phyloP scores from a whole-genome alignment of 2,797 vertebrate species.

The Zenarchopterus dispar region DNA sequence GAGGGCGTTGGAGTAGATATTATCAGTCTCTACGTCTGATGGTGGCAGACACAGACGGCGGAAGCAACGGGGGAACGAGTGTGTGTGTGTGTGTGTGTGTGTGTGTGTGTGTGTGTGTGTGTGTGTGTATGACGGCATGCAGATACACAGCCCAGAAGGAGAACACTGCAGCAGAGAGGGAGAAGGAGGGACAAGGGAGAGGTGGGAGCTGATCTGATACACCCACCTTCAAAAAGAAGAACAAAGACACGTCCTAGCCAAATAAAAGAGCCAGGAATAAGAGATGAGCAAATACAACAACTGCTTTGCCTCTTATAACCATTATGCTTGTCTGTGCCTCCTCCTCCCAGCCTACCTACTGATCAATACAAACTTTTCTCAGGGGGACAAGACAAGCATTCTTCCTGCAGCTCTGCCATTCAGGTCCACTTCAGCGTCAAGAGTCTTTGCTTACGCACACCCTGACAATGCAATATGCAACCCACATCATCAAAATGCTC shows the following conservation, averaged over 20 bases:
- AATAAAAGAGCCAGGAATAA: slow-evolving; percentile 42
- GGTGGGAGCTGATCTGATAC: slow-evolving; percentile 71
- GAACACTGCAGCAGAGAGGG: slow-evolving; percentile 76
- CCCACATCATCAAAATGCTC: slow-evolving; percentile 62
- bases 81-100: slow-evolving; percentile 41
- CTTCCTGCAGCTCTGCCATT: slow-evolving; percentile 57
- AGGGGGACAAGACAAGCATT: slow-evolving; percentile 56
- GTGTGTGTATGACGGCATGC: slow-evolving; percentile 49
- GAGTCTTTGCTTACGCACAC: slow-evolving; percentile 56
- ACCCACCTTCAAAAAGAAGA: slow-evolving; percentile 74
- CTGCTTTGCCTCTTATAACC: slow-evolving; percentile 60
- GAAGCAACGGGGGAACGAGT: slow-evolving; percentile 57
- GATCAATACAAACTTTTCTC: slow-evolving; percentile 77
- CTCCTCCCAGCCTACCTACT: slow-evolving; percentile 50
- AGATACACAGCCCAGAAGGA: slow-evolving; percentile 77
- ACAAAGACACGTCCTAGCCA: slow-evolving; percentile 70
- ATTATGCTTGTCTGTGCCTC: slow-evolving; percentile 59
- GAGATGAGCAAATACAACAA: slow-evolving; percentile 56
- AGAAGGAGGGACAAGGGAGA: slow-evolving; percentile 58
- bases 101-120: slow-evolving; percentile 39
- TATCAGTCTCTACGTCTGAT: slow-evolving; percentile 77
- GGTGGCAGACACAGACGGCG: slow-evolving; percentile 82
- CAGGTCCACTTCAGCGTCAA: slow-evolving; percentile 63
- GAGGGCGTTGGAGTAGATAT: slow-evolving; percentile 73
- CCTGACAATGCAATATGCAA: slow-evolving; percentile 57